Evolutionary conservation across 1,140 invertebrate genomes (phyloP).

Genomic region (Aculops lycopersici): DNA sequence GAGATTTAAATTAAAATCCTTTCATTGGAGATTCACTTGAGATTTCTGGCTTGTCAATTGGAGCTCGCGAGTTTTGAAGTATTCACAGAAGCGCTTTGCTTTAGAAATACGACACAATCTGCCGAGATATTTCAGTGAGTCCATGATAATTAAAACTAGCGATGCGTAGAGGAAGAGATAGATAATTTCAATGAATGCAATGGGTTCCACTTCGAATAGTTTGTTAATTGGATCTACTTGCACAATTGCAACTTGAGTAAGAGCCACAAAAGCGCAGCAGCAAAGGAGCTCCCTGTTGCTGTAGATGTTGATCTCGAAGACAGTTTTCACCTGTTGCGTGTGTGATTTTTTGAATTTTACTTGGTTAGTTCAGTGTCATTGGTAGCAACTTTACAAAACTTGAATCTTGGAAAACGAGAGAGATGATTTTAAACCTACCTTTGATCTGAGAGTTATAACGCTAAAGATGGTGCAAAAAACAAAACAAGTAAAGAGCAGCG

Average conservation of each 20-base stretch:
- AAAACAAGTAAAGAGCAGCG: constrained; percentile 99
- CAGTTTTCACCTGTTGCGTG: constrained; percentile 22
- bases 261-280: constrained; percentile 60
- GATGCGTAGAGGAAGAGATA: constrained; percentile 64
- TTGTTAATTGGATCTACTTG: constrained; percentile 79
- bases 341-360: no score
- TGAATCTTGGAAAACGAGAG: no score
- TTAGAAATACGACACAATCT: no score
- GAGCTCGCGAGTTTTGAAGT: no score
- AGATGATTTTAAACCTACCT: constrained; percentile 22
- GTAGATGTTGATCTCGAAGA: constrained; percentile 41
- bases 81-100: no score
- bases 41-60: no score
- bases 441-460: constrained; percentile 78
- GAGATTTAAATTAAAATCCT: no score
- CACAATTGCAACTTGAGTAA: constrained; percentile 82
- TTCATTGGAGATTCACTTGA: no score
- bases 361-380: constrained; percentile 14
- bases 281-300: constrained; percentile 61
- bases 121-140: constrained; percentile 91
- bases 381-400: no score
- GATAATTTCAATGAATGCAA: constrained; percentile 50
- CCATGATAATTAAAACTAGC: constrained; percentile 70
- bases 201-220: constrained; percentile 86
- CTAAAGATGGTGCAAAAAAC: constrained; percentile 99